A percentile compares a stretch with the other conserved stretches of the same genome.
These are phyloP conservation scores for Trialeurodes vaporariorum DNA, from an alignment of 1,140 invertebrate species.

Conservation along the genomic window DNA sequence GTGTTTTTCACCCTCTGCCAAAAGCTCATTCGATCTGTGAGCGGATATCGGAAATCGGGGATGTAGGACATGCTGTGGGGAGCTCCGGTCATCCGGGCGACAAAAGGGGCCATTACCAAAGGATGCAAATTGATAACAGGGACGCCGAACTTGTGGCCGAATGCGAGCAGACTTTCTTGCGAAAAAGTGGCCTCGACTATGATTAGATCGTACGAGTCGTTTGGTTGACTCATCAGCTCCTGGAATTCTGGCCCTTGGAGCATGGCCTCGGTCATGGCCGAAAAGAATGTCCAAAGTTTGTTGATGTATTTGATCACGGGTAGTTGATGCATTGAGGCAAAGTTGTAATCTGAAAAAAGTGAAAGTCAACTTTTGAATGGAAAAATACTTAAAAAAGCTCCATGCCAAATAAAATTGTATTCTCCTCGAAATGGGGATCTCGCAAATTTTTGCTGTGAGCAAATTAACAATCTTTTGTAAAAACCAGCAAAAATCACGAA, in stretches of 20 bases:
- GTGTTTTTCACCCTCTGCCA: constrained; percentile 29
- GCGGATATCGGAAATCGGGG: constrained; percentile 7
- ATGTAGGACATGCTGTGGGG: constrained; percentile 15
- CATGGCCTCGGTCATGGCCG: neutral
- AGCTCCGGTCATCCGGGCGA: constrained; percentile 12
- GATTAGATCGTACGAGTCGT: too few relatives aligned
- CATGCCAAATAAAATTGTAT: too few relatives aligned
- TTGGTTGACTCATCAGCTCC: too few relatives aligned
- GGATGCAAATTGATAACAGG: constrained; percentile 37
- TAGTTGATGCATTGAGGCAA: too few relatives aligned
- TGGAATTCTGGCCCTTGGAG: neutral
- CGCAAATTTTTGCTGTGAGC: too few relatives aligned
- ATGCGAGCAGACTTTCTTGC: constrained; percentile 7
- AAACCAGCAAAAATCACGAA: too few relatives aligned
- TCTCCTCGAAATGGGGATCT: too few relatives aligned
- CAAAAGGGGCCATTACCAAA: constrained; percentile 35
- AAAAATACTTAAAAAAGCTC: too few relatives aligned
- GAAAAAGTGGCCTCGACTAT: too few relatives aligned
- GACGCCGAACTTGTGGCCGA: constrained; percentile 20
- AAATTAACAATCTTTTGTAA: too few relatives aligned
- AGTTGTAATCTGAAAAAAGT: neutral
- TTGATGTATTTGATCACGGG: neutral
- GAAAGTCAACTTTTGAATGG: neutral
- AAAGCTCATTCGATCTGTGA: constrained; percentile 39
- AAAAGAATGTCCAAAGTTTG: neutral